Evolutionary conservation across 35 echinoderm and acorn worm genomes (phyloP), one percentile per base, ranked within the genome.

Genomic region (Chiridota heheva): DNA sequence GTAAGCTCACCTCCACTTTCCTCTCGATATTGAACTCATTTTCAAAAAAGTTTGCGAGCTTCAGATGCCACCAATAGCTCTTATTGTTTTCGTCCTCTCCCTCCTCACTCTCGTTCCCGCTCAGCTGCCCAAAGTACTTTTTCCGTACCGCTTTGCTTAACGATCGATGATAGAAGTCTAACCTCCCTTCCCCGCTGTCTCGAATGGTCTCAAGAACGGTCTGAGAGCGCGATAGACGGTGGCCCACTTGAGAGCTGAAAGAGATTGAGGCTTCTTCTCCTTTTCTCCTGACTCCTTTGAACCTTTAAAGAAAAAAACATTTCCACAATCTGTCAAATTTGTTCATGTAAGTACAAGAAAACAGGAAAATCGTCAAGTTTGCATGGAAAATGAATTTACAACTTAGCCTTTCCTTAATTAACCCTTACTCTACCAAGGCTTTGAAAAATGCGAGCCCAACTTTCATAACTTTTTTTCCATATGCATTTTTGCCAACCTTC

Each of bases 121-220:
- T 47, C 12, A 36, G 38, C 1, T 71, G 35, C 16, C 75, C 82
- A 33, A 97, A 91, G 30, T 97, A 91, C 88, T 96, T 96, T 51
- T 60, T 74, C 34, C 93, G 69, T 24, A 96, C 93, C 29, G 93
- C 93, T 62, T 96, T 96, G 70, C 93, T 96, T 55, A 96, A 78
- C 7, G 93, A 90, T 16, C 93, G 82, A 67, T 96, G 93, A 28
- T 96, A 96, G 78, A 96, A 96, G 43, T 96, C 93, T 33, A 96
- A 61, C 43, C 93, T 85, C 12, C 93, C 93, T 72, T 96, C 93
- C 20, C 93, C 93, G 37, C 93, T 96, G 53, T 96, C 25, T 88
- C 93, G 61, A 91, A 96, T 0, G 93, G 93, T 36, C 93, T 81
- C 5, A 96, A 72, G 77, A 96, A 96, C 0, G 93, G 84, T 42